These are phyloP conservation scores for Mystacornis crossleyi DNA, from an alignment of 2,113 vertebrate genomes.

Conservation along the genomic window DNA sequence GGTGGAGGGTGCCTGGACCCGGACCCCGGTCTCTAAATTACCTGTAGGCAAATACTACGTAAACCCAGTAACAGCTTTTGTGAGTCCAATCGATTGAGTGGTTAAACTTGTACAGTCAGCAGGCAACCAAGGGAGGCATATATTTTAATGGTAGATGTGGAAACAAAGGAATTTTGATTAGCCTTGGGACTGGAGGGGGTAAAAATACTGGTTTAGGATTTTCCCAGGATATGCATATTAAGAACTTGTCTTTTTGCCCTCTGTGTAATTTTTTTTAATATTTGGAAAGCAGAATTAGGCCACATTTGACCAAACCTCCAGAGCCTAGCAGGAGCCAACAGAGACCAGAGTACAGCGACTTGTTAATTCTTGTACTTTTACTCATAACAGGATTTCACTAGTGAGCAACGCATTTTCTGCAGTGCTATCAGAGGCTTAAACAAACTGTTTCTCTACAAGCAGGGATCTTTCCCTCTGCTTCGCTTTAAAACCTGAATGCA, in stretches of 20 bases:
- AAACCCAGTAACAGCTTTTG: not conserved
- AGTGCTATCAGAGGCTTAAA: not conserved
- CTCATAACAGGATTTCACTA: slow-evolving; percentile 2
- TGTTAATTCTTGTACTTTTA: slow-evolving; percentile 45
- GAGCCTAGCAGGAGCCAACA: slow-evolving; percentile 13
- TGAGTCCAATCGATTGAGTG: not conserved
- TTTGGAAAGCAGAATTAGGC: slow-evolving; percentile 63
- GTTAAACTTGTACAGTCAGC: slow-evolving; percentile 53
- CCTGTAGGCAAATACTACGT: not conserved
- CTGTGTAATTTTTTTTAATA: slow-evolving; percentile 51
- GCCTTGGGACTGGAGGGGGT: slow-evolving; percentile 34
- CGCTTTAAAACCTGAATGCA: not conserved
- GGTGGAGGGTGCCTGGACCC: not conserved
- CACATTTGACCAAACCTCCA: slow-evolving; percentile 61
- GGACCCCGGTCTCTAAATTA: not conserved
- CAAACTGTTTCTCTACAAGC: slow-evolving; percentile 4
- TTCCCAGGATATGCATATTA: slow-evolving; percentile 59
- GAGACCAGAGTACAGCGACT: not conserved
- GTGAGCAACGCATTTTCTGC: not conserved
- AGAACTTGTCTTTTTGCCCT: slow-evolving; percentile 64
- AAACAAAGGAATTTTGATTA: slow-evolving; percentile 66
- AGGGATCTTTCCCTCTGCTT: not conserved
- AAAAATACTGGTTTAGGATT: slow-evolving; percentile 61
- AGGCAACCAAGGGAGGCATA: slow-evolving; percentile 35
- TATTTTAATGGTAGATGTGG: slow-evolving; percentile 49